Evolutionary conservation across 2,797 vertebrate species (phyloP).

Genomic region (Astyanax mexicanus): DNA sequence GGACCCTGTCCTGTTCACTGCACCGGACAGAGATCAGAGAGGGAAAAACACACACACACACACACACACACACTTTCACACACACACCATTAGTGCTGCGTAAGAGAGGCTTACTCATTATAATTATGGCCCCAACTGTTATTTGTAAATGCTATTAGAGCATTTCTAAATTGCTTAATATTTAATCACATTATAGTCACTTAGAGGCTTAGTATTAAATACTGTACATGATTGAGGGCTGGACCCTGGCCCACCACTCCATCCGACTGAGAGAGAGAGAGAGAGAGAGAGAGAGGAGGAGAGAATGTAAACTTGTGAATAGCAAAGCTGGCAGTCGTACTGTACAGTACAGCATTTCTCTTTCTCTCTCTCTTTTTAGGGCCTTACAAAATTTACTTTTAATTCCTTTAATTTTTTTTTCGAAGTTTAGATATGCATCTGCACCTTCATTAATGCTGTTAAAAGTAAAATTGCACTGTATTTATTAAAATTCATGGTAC

Average conservation of each 20-base stretch:
- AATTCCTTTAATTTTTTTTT: no score
- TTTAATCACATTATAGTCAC: constrained; percentile 74
- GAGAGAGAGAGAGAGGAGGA: background rate
- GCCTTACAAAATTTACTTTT: no score
- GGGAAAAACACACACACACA: no score
- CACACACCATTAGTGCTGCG: constrained; percentile 59
- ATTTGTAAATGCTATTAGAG: constrained; percentile 69
- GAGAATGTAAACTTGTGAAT: no score
- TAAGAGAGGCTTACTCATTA: constrained; percentile 24
- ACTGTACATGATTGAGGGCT: constrained; percentile 61
- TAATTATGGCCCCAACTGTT: constrained; percentile 59
- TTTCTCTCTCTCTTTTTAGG: background rate
- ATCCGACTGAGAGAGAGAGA: background rate
- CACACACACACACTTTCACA: constrained; percentile 10
- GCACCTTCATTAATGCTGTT: no score
- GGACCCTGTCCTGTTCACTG: constrained; percentile 52
- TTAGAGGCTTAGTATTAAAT: constrained; percentile 68
- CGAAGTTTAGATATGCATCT: no score
- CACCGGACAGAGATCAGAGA: constrained; percentile 4
- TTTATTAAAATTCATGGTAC: no score
- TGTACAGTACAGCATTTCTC: background rate
- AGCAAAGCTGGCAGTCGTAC: no score
- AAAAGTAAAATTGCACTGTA: no score
- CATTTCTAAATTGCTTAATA: constrained; percentile 72
- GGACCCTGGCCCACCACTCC: no score